These are phyloP conservation scores for Cherax destructor DNA, from an alignment of 1,140 invertebrate genomes.

Conservation along the genomic window DNA sequence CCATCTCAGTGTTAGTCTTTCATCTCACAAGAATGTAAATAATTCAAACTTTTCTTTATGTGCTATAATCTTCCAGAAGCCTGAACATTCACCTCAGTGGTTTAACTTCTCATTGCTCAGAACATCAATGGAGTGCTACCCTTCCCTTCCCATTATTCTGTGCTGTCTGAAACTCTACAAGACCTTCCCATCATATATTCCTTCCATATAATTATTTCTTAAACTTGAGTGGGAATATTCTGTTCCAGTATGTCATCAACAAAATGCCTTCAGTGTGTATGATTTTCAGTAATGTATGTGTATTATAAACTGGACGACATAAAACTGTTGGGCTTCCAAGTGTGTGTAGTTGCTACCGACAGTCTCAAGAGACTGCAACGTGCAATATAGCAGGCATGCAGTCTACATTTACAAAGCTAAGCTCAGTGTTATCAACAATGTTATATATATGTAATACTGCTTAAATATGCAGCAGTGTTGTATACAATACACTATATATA, in stretches of 20 bases:
- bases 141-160: no score
- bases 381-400: neutral
- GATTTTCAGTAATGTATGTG: neutral
- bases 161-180: no score
- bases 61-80: no score
- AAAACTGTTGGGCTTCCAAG: constrained; percentile 3
- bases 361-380: neutral
- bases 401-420: neutral
- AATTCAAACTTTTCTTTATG: no score
- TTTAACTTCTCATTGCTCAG: no score
- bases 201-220: neutral
- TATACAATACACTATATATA: no score
- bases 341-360: neutral
- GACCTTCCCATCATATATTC: no score
- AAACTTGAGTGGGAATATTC: neutral
- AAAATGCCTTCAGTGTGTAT: neutral
- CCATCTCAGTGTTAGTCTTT: no score
- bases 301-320: neutral
- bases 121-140: no score
- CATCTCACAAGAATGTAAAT: no score
- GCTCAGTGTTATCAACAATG: neutral
- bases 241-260: neutral
- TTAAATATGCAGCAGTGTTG: neutral
- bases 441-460: neutral
- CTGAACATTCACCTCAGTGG: no score